Conservation (phyloP, 2,797 vertebrate genomes). For the Hoplostethus mediterraneus region DNA sequence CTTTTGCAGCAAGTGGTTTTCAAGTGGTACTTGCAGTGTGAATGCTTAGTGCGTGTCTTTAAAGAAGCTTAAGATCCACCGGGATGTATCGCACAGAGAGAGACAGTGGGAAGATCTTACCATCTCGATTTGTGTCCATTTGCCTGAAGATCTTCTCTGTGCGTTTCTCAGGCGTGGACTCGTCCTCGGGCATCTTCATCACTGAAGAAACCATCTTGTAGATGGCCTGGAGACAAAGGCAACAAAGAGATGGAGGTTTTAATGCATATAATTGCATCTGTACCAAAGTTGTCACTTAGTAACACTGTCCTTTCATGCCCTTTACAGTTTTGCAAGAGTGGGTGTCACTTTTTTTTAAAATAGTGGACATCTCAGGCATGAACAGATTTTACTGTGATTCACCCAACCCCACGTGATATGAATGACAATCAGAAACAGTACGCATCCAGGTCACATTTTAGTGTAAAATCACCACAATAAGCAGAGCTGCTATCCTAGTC, state of each 20-base stretch:
- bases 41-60: neutral
- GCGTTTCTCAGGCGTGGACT: constrained; percentile 98
- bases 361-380: too few relatives aligned
- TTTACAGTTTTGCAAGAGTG: too few relatives aligned
- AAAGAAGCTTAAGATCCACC: neutral
- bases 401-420: too few relatives aligned
- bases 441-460: too few relatives aligned
- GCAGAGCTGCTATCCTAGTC: too few relatives aligned
- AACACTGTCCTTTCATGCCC: neutral
- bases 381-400: too few relatives aligned
- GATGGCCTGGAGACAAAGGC: constrained; percentile 88
- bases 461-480: too few relatives aligned
- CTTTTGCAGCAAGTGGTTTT: too few relatives aligned
- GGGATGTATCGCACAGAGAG: neutral
- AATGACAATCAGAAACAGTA: too few relatives aligned
- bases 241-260: neutral
- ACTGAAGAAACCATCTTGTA: constrained; percentile 99
- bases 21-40: too few relatives aligned
- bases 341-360: too few relatives aligned
- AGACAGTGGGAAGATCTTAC: constrained; percentile 69
- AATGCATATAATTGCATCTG: neutral
- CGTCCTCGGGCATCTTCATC: constrained; percentile 99
- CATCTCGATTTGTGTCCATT: constrained; percentile 99
- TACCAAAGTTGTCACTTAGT: neutral
- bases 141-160: constrained; percentile 99